phyloP scores from a whole-genome alignment of 2,888 invertebrate genomes.

The Villa cingulata region DNA sequence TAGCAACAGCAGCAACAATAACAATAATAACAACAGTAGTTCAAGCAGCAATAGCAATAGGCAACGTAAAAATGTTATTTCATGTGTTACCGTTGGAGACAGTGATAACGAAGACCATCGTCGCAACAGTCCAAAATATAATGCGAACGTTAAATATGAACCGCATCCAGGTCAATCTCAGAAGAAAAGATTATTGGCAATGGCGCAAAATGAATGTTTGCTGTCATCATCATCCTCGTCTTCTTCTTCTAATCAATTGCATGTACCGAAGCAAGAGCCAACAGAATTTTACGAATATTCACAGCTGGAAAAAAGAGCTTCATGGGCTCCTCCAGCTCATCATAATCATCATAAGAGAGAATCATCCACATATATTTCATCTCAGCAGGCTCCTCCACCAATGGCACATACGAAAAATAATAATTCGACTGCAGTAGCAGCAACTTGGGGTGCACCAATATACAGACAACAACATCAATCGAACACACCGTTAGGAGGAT shows the following conservation, averaged over 20 bases:
- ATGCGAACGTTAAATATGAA: slow-evolving; percentile 32
- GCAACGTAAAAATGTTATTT: slow-evolving; percentile 59
- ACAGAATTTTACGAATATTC: slow-evolving; percentile 34
- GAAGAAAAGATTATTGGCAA: slow-evolving; percentile 77
- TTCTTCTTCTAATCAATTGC: slow-evolving; percentile 21
- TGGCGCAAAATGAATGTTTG: slow-evolving; percentile 66
- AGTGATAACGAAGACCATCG: slow-evolving; percentile 56
- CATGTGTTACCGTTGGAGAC: slow-evolving; percentile 64
- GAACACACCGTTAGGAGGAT: slow-evolving; percentile 36
- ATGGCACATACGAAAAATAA: slow-evolving; percentile 36
- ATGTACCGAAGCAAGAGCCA: slow-evolving; percentile 36
- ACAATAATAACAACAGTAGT: slow-evolving; percentile 4
- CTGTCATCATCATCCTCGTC: slow-evolving; percentile 38
- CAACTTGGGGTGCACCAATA: slow-evolving; percentile 33
- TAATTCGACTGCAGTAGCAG: slow-evolving; percentile 25
- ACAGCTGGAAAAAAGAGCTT: slow-evolving; percentile 31
- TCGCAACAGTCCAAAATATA: slow-evolving; percentile 22
- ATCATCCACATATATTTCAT: slow-evolving; percentile 24
- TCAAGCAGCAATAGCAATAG: slow-evolving; percentile 15
- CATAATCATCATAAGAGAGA: slow-evolving; percentile 34
- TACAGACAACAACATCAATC: slow-evolving; percentile 42
- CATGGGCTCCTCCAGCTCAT: slow-evolving; percentile 39
- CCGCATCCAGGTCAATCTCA: slow-evolving; percentile 56
- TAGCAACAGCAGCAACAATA: slow-evolving; percentile 6
- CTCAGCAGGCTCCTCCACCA: slow-evolving; percentile 26